Conservation (phyloP, 2,113 vertebrate genomes). For the Gambusia holbrooki region DNA sequence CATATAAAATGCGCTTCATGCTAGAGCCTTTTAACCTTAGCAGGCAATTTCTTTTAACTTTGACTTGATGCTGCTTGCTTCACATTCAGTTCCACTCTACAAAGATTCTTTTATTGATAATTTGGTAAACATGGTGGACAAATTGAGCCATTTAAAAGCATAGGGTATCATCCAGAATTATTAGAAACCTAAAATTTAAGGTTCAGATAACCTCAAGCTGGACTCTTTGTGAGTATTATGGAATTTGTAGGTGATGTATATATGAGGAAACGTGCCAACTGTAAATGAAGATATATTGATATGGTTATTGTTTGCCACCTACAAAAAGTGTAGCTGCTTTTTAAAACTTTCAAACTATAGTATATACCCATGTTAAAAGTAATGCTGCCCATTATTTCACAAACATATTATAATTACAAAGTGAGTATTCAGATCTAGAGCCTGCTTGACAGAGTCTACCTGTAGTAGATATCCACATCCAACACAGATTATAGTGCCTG, state of each 20-base stretch:
- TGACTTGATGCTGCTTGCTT: neutral
- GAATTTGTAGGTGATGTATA: neutral
- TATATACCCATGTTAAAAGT: neutral
- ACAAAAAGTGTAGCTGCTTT: neutral
- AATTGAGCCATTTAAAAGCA: neutral
- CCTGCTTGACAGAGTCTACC: no score
- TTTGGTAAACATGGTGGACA: neutral
- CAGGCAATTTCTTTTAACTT: neutral
- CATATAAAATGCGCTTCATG: neutral
- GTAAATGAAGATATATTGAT: neutral
- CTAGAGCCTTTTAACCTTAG: neutral
- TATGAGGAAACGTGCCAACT: neutral
- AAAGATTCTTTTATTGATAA: neutral
- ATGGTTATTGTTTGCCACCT: neutral
- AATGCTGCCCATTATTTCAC: neutral
- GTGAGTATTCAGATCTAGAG: no score
- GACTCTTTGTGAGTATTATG: neutral
- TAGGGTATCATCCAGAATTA: neutral
- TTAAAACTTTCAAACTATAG: neutral
- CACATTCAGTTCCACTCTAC: neutral
- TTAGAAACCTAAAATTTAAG: neutral
- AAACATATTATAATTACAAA: neutral
- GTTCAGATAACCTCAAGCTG: neutral
- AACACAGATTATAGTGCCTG: neutral
- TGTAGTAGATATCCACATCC: neutral